Evolutionary conservation across 2,797 vertebrate genomes (phyloP).

Genomic region (Parauchenoglanis punctatus): DNA sequence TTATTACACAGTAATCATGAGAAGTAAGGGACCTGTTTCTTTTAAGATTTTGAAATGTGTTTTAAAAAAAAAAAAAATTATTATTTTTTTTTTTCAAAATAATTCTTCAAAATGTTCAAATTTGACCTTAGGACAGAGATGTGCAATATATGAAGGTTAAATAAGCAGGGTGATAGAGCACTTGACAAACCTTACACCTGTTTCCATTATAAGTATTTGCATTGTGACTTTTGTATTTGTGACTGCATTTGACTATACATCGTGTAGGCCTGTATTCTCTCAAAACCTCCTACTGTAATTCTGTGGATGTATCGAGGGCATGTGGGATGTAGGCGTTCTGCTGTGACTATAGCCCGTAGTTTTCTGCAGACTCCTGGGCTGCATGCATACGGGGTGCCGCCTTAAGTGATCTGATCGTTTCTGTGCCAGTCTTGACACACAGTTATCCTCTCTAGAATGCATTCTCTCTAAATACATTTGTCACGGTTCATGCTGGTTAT

Average conservation of each 20-base stretch:
- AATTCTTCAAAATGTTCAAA: conserved; percentile 26
- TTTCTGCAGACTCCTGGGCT: conserved; percentile 10
- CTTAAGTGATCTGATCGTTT: conserved; percentile 11
- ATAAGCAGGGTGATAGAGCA: conserved; percentile 43
- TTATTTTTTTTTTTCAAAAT: background rate
- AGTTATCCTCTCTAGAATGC: background rate
- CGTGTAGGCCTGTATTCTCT: conserved; percentile 16
- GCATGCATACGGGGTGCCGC: conserved; percentile 31
- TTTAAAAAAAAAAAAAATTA: background rate
- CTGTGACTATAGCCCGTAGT: background rate
- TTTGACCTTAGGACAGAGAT: conserved; percentile 47
- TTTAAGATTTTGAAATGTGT: conserved; percentile 1
- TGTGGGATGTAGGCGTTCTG: conserved; percentile 13
- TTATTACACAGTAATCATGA: conserved; percentile 24
- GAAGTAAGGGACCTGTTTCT: background rate
- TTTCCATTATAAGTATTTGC: conserved; percentile 48
- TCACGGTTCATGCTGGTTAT: background rate
- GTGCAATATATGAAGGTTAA: conserved; percentile 49
- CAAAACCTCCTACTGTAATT: conserved; percentile 29
- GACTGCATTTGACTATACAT: conserved; percentile 31
- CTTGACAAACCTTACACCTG: conserved; percentile 43
- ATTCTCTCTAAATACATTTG: background rate
- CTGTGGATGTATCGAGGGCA: conserved; percentile 11
- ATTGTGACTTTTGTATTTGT: conserved; percentile 42
- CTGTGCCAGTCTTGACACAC: conserved; percentile 27